Evolutionary conservation across 2,113 vertebrate species (phyloP), one percentile per base, ranked within the genome.

Genomic region (Triplophysa siluroides): DNA sequence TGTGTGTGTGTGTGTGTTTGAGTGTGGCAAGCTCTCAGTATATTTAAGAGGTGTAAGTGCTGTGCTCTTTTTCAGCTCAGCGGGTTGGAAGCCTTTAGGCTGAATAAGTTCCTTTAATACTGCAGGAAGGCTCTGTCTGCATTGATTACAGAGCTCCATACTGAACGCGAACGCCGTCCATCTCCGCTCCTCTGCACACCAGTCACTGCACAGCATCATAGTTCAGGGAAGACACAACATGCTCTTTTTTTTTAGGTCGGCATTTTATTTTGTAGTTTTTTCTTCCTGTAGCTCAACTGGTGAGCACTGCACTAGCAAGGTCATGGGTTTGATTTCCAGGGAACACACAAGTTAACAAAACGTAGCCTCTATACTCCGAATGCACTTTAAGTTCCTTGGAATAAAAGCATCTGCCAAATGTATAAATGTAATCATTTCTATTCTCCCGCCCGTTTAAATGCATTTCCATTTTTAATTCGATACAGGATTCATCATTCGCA

Each of bases 81-180:
- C 60, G 6, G 38, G 56, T 84, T 24, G 70, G 74, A 65, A 58
- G 74, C 47, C 78, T 65, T 45, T 38, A 69, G 72, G 45, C 78
- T n/a, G 66, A 78, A 78, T 74, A 65, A 63, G 74, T 78, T 63
- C 62, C 56, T 78, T 67, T 78, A 78, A 75, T 84, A 52, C 63
- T 78, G 64, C 54, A 74, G 75, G 68, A 71, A 78, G 76, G 38
- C 67, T 75, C 69, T 45, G 75, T 81, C 56, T 73, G 73, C 56
- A 52, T 70, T 81, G 79, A 81, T 81, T 81, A 69, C 63, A 62
- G 23, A 75, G 47, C 45, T 26, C 50, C 56, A 65, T 33, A 70
- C 58, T 43, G 19, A 75, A 78, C 56, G 73, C 14, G 18, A 71
- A 65, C 58, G 52, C 18, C 65, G 14, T 21, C 74, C 76, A 29